Evolutionary conservation across 2,113 vertebrate species (phyloP), one percentile per base, ranked within the genome.

Genomic region (Glaucomys volans): DNA sequence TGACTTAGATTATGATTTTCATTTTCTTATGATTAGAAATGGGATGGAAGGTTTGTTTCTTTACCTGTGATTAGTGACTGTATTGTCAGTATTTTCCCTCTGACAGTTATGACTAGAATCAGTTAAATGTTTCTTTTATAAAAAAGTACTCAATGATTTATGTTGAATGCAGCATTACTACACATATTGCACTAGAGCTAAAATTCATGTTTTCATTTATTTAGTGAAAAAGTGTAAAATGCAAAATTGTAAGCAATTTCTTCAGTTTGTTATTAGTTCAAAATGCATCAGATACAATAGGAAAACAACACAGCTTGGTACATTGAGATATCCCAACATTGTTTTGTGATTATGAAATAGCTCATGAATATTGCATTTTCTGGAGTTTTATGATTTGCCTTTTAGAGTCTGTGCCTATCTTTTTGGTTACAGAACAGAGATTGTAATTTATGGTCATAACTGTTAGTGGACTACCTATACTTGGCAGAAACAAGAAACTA

Each of bases 111-210:
- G 98, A 98, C 98, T 80, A 97, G 97, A 97, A 57, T 57, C 7
- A 24, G 54, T 57, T 22, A 6, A 98, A 98, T 98, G 98, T 98
- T 99, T 98, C 98, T 99, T 99, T 96, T 98, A 62, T 62, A 26
- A 62, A 98, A 98, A 98, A 97, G 97, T 95, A 98, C 97, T 98
- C 98, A 99, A 99, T 98, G 96, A 99, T 99, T 99, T 99, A 98
- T 99, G 99, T 99, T 99, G 99, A 97, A 99, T 99, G 99, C 99
- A 99, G 99, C 99, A 99, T 99, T 99, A 99, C 98, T 99, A 99
- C 99, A 99, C 99, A 99, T 99, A 99, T 99, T 99, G 99, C 99
- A 99, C 99, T 99, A 99, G 99, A 99, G 98, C 98, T 99, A 99
- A 95, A 99, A 98, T 99, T 99, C 97, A 98, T 99, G 99, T 99